These are phyloP conservation scores for Taxidea taxus DNA, from an alignment of 2,113 vertebrate species.

Conservation along the genomic window DNA sequence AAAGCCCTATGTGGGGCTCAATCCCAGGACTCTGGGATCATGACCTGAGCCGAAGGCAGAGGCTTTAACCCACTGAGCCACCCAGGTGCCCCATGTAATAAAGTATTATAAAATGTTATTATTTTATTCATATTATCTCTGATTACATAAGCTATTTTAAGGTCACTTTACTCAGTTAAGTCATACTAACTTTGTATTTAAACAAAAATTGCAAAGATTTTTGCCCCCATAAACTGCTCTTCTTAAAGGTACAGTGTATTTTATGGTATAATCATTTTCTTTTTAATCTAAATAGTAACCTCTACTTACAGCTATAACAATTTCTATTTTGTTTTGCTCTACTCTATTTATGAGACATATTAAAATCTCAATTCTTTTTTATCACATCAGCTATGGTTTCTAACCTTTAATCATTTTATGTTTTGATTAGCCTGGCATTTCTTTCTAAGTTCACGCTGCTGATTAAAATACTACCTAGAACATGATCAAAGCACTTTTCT, in stretches of 20 bases:
- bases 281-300: background rate
- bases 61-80: no score
- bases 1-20: no score
- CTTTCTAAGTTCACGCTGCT: slow-evolving; percentile 10
- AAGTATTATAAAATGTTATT: background rate
- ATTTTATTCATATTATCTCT: background rate
- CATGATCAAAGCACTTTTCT: background rate
- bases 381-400: background rate
- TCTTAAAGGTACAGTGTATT: background rate
- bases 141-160: background rate
- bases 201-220: background rate
- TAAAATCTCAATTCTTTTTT: background rate
- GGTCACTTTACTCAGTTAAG: background rate
- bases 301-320: background rate
- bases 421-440: slow-evolving; percentile 33
- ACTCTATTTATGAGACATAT: background rate
- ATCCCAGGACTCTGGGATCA: no score
- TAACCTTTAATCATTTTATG: slow-evolving; percentile 26
- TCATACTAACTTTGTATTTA: background rate
- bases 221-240: background rate
- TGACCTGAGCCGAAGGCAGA: no score
- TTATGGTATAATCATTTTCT: background rate
- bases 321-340: background rate
- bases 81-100: background rate
- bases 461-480: background rate